Base-by-base conservation (phyloP, 2,113 vertebrate species). In the Anthoscopus minutus region DNA sequence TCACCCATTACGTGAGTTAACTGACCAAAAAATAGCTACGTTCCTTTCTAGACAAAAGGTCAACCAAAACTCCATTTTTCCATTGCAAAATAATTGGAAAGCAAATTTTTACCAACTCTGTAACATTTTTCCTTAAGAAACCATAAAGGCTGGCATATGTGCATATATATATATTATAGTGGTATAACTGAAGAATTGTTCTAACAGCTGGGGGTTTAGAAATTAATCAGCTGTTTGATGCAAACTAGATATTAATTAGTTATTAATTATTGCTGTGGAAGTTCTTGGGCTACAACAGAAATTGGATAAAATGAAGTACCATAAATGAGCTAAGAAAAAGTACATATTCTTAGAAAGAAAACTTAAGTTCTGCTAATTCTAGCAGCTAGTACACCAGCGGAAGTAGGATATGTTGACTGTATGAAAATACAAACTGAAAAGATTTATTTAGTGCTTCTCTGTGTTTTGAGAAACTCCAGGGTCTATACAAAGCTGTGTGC, bases 121-220 rank as follows among this genome's bases (percentile, higher is more conserved):
- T 21, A 30, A 40, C 2, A 16, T 28, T 66, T 84, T 89, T 27
- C 22, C 8, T 37, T 40, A 48, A 73, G 11, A 61, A 47, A 13
- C 6, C 4, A 14, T 40, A 15, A 38, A 10, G 0, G 4, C 2
- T 15, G 1, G 10, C 0, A 2, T 22, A 5, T 21, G 9, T 50
- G 16, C 8, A 61, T 23, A 23, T 51, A 20, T 61, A 51, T 20
- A 57, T 35, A 25, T 50, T 20, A 10, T 4, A 38, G 6, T 50
- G 5, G 69, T 65, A 23, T 8, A 74, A 42, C 7, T 69, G 31
- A 66, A 76, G 10, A 81, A 58, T 16, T 79, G 12, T 83, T 94
- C 9, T 37, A 76, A 42, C 9, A 33, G 6, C 19, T 74, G 7
- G 7, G 2, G 4, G 33, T 72, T 76, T 76, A 44, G 19, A 67